Base-by-base conservation (phyloP, 2,113 vertebrate genomes). In the Rhabdornis inornatus region DNA sequence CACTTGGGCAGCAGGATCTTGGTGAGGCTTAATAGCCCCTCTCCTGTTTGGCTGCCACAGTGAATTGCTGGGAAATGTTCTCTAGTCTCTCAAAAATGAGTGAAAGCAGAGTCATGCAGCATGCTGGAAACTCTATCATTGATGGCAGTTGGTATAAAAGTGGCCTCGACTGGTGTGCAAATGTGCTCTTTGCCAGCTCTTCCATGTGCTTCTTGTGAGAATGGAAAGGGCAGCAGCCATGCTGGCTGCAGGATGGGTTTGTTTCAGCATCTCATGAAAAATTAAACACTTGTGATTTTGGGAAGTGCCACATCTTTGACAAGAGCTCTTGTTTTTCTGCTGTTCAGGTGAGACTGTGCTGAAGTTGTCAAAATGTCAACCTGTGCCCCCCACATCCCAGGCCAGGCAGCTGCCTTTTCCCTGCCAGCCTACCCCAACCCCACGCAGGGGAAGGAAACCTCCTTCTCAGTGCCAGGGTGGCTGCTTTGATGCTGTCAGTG, bases 361-460 rank as follows among this genome's bases (percentile, higher is more conserved):
- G 44, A 79, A 50, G 50, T 31, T 13, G 11, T 24, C 42, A 53
- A 40, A 68, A 69, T 44, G 20, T 35, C 63, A 31, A 2, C 7
- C 27, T 50, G 14, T 45, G 47, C 6, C 15, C 11, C 5, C 1
- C 13, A 4, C 10, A 31, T 37, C 16, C 47, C 42, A 37, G 45
- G 18, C 23, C 40, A 27, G 39, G 68, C 66, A 66, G 24, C 13
- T 53, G 50, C 55, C 33, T 69, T 40, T 74, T 57, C 40, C 52
- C 27, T 70, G 35, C 63, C 72, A 23, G 31, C 11, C 57, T 28
- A 4, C 33, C 60, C 57, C 2, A 3, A 6, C 22, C 17, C 18
- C 0, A 0, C 0, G 0, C 5, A 1, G 25, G 56, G 63, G 25
- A 85, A 31, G 27, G 31, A 80, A 44, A 52, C 35, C 39, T 50